Percentiles rank a stretch among this genome's conserved stretches.
Conservation (phyloP, 2,797 vertebrate species). For the Benthosema pterotum region DNA sequence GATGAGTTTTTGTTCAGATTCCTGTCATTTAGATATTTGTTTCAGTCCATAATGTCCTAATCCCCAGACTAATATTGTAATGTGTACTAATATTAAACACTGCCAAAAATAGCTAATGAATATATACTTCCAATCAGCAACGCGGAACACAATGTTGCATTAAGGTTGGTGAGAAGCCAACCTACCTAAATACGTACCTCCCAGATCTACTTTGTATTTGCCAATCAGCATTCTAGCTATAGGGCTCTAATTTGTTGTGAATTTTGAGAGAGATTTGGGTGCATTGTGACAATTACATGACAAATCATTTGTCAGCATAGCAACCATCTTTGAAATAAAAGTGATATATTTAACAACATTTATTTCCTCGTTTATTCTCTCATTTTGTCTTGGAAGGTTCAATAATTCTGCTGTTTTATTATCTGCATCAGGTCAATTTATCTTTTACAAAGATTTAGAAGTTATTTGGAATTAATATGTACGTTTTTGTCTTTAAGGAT, state of each 20-base stretch:
- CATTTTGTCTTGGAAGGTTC: background rate
- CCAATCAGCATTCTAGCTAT: background rate
- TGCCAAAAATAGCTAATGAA: slow-evolving; percentile 12
- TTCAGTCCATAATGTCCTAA: slow-evolving; percentile 8
- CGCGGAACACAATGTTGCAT: background rate
- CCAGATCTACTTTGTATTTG: too few species aligned
- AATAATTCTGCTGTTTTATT: too few species aligned
- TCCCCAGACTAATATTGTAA: slow-evolving; percentile 26
- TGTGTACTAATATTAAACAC: slow-evolving; percentile 41
- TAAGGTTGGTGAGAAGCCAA: too few species aligned
- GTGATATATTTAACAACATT: background rate
- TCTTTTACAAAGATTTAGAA: too few species aligned
- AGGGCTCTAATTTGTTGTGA: background rate
- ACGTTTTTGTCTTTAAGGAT: too few species aligned
- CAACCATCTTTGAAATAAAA: too few species aligned
- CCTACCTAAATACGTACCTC: too few species aligned
- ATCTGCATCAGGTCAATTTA: too few species aligned
- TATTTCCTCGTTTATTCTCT: background rate
- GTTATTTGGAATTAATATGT: too few species aligned
- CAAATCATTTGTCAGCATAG: too few species aligned
- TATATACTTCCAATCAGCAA: slow-evolving; percentile 21
- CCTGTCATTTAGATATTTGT: slow-evolving; percentile 47
- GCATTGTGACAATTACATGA: too few species aligned
- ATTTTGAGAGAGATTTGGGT: background rate
- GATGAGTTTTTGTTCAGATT: slow-evolving; percentile 48